Evolutionary conservation across 2,797 vertebrate genomes (phyloP).

Genomic region (Kryptopterus vitreolus): DNA sequence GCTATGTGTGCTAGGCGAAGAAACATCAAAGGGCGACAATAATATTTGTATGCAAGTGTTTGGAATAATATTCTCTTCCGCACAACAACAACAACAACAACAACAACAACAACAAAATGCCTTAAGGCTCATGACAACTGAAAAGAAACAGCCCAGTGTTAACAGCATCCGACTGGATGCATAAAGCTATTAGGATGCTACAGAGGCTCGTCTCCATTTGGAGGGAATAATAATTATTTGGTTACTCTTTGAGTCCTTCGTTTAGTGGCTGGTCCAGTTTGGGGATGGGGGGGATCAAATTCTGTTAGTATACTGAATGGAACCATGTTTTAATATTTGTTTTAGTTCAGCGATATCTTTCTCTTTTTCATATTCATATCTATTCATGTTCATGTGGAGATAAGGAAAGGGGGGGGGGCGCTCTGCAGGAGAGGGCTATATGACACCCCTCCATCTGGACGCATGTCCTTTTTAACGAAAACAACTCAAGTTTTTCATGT

Average conservation of each 20-base stretch:
- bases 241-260: constrained; percentile 1
- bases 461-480: constrained; percentile 5
- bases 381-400: constrained; percentile 7
- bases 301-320: background rate
- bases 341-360: background rate
- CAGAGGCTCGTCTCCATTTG: background rate
- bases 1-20: constrained; percentile 57
- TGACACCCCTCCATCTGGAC: constrained; percentile 30
- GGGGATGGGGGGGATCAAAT: background rate
- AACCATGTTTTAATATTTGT: background rate
- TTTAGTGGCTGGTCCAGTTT: background rate
- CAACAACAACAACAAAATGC: constrained; percentile 14
- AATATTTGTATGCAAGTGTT: constrained; percentile 55
- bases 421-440: constrained; percentile 10
- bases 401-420: background rate
- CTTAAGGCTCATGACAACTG: constrained; percentile 3
- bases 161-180: constrained; percentile 10
- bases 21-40: constrained; percentile 64
- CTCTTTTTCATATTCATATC: constrained; percentile 3
- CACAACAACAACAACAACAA: background rate
- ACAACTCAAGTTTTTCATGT: constrained; percentile 20
- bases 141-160: constrained; percentile 6
- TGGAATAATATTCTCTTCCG: constrained; percentile 33
- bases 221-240: constrained; percentile 20
- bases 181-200: background rate